Conservation (phyloP, 92 coral and sea anemone genomes). For the Umimayanthus chanpuru region DNA sequence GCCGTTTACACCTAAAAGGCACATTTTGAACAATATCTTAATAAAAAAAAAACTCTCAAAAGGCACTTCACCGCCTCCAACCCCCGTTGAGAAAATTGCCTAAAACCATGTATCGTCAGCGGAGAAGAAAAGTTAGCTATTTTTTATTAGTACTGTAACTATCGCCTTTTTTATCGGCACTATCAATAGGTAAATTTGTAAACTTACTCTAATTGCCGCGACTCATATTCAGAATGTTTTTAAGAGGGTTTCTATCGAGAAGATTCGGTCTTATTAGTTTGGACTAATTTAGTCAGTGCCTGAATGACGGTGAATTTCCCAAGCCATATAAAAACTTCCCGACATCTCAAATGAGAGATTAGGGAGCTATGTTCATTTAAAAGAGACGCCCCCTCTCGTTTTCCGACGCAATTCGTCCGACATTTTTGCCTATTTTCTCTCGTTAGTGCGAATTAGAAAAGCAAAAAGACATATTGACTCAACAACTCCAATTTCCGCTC, state of each 20-base stretch:
- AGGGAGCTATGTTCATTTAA: background rate
- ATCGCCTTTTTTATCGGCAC: slow-evolving; percentile 8
- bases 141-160: slow-evolving; percentile 39
- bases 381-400: slow-evolving; percentile 34
- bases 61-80: slow-evolving; percentile 3
- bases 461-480: slow-evolving; percentile 72
- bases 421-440: slow-evolving; percentile 59
- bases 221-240: slow-evolving; percentile 29
- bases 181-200: slow-evolving; percentile 32
- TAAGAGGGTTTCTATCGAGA: background rate
- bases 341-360: slow-evolving; percentile 25
- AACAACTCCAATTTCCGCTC: slow-evolving; percentile 74
- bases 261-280: slow-evolving; percentile 8
- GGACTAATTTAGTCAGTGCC: background rate
- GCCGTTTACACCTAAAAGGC: background rate
- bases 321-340: slow-evolving; percentile 9
- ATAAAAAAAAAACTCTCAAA: background rate
- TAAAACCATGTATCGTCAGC: background rate
- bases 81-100: slow-evolving; percentile 22
- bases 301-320: slow-evolving; percentile 7
- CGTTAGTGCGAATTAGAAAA: slow-evolving; percentile 71
- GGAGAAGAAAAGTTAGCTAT: slow-evolving; percentile 10
- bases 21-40: background rate
- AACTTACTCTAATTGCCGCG: slow-evolving; percentile 11
- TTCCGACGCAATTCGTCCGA: slow-evolving; percentile 54